Evolutionary conservation across 2,797 vertebrate genomes (phyloP).

Genomic region (Mormyrus hasselquistii): DNA sequence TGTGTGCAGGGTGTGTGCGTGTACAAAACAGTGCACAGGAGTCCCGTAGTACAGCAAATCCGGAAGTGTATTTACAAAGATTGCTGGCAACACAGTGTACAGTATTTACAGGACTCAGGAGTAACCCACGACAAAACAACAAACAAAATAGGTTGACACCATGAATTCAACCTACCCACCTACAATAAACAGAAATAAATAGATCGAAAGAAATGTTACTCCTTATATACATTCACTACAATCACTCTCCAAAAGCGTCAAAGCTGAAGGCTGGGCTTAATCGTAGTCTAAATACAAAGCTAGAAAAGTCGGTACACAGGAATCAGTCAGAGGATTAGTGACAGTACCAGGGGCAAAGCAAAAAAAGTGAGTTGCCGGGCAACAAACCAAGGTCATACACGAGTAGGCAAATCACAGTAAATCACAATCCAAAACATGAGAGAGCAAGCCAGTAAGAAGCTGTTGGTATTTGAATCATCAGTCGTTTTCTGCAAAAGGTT

Average conservation of each 20-base stretch:
- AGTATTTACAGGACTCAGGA: background rate
- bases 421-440: background rate
- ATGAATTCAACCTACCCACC: background rate
- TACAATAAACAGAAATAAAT: background rate
- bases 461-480: background rate
- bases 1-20: background rate
- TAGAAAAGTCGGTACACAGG: background rate
- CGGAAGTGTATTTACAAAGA: background rate
- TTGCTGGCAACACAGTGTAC: background rate
- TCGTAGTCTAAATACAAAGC: background rate
- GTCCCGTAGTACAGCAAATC: background rate
- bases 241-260: background rate
- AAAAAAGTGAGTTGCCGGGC: background rate
- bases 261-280: background rate
- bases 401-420: background rate
- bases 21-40: background rate
- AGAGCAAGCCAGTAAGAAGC: background rate
- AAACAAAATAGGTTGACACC: background rate
- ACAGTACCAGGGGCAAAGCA: background rate
- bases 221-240: background rate
- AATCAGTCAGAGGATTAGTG: background rate
- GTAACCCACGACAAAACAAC: background rate
- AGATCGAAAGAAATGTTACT: background rate
- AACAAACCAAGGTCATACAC: background rate
- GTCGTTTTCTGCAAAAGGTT: background rate